Percentiles rank a stretch among this genome's conserved stretches.
Evolutionary conservation across 2,797 vertebrate genomes (phyloP).

Genomic region (Ctenopoma multispine): DNA sequence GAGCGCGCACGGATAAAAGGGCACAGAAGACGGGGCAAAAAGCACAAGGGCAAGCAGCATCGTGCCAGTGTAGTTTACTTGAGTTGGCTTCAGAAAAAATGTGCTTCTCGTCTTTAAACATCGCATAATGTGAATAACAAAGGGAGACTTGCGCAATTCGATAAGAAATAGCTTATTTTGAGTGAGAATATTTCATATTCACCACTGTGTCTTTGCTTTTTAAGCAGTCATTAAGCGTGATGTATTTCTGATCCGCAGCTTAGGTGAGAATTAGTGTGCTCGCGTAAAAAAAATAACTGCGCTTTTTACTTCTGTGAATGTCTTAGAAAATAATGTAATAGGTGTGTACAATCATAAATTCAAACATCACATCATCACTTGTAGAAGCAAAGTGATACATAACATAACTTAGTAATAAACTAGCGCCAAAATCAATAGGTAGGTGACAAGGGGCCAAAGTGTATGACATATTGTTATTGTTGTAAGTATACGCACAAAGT

Average conservation of each 20-base stretch:
- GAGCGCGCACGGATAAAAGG: neutral
- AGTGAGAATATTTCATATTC: neutral
- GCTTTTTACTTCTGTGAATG: constrained; percentile 27
- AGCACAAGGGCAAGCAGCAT: neutral
- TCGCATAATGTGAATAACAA: constrained; percentile 4
- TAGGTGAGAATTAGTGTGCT: neutral
- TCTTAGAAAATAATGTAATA: constrained; percentile 8
- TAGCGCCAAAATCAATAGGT: neutral
- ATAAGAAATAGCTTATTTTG: neutral
- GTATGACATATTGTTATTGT: constrained; percentile 10
- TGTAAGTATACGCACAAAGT: constrained; percentile 24
- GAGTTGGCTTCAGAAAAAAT: neutral
- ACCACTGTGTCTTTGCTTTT: neutral
- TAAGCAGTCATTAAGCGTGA: neutral
- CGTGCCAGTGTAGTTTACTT: neutral
- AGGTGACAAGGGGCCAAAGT: neutral
- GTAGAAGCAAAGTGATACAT: neutral
- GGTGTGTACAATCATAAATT: neutral
- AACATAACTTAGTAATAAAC: neutral
- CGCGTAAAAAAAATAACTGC: neutral
- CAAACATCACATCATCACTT: neutral
- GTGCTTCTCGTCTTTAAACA: constrained; percentile 12
- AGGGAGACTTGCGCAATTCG: neutral
- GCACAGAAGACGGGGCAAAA: neutral
- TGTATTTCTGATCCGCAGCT: neutral